Evolutionary conservation across 2,113 vertebrate genomes (phyloP).

Genomic region (Neoarius graeffei): DNA sequence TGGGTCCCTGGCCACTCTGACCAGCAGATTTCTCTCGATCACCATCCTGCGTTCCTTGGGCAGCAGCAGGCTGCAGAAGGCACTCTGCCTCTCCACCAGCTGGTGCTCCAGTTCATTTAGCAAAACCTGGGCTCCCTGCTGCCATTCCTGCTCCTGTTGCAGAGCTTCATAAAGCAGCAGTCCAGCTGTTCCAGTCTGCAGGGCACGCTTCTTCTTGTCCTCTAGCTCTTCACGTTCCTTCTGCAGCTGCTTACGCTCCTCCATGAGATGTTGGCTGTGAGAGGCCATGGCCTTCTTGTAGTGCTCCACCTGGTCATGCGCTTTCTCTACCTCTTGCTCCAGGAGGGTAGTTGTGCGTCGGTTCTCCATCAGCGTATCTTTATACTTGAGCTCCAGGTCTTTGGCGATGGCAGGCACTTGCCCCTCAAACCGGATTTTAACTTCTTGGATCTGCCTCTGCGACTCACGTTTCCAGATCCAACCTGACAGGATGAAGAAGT

Average conservation of each 20-base stretch:
- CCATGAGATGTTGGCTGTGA: conserved; percentile 84
- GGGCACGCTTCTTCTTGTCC: conserved; percentile 72
- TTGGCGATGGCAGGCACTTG: conserved; percentile 71
- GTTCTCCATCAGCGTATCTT: conserved; percentile 81
- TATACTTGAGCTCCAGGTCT: conserved; percentile 84
- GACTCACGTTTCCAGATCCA: conserved; percentile 97
- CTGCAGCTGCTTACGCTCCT: conserved; percentile 83
- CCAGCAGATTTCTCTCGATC: conserved; percentile 85
- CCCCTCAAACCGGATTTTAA: conserved; percentile 74
- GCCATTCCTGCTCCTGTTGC: conserved; percentile 79
- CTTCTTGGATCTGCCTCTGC: conserved; percentile 83
- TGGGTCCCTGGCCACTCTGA: conserved; percentile 80
- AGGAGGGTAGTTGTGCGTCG: conserved; percentile 78
- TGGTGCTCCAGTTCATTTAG: conserved; percentile 81
- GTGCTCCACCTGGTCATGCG: conserved; percentile 81
- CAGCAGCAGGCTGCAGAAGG: conserved; percentile 85
- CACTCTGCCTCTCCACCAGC: conserved; percentile 84
- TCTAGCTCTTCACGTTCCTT: conserved; percentile 78
- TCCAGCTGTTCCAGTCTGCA: conserved; percentile 72
- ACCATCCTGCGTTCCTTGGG: conserved; percentile 78
- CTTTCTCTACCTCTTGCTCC: conserved; percentile 91
- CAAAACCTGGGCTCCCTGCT: conserved; percentile 70
- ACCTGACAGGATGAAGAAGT: conserved; percentile 67
- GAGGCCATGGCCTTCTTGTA: conserved; percentile 85
- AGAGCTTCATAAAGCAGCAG: conserved; percentile 74